phyloP scores from a whole-genome alignment of 2,797 vertebrate genomes.

The Avahi laniger region DNA sequence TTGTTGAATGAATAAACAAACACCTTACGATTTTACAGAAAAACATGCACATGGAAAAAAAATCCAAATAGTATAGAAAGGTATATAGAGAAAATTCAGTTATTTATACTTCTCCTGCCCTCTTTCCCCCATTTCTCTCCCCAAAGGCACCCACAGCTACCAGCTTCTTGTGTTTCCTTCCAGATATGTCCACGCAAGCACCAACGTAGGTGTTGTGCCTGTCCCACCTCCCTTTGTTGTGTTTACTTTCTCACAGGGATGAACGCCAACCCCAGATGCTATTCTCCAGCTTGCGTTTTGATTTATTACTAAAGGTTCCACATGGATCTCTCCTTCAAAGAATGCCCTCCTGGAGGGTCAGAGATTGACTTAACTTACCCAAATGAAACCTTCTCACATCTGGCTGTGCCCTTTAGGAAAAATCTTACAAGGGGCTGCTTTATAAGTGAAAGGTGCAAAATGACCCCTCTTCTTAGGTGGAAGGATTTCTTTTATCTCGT shows the following conservation, averaged over 20 bases:
- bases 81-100: neutral
- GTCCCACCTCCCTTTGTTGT: neutral
- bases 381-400: neutral
- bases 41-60: neutral
- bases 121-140: neutral
- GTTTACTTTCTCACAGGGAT: neutral
- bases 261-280: neutral
- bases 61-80: neutral
- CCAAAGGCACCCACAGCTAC: neutral
- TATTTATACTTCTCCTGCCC: neutral
- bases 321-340: neutral
- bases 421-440: neutral
- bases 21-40: neutral
- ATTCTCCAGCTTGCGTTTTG: neutral
- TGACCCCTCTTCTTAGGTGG: neutral
- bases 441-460: neutral
- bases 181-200: neutral
- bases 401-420: neutral
- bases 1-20: slow-evolving; percentile 1
- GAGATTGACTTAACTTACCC: neutral
- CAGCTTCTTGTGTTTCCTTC: neutral
- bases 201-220: neutral
- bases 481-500: neutral
- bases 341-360: neutral
- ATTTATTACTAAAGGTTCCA: neutral